These are phyloP conservation scores for Psammodynastes pulverulentus DNA, from an alignment of 2,113 vertebrate species.

Conservation along the genomic window DNA sequence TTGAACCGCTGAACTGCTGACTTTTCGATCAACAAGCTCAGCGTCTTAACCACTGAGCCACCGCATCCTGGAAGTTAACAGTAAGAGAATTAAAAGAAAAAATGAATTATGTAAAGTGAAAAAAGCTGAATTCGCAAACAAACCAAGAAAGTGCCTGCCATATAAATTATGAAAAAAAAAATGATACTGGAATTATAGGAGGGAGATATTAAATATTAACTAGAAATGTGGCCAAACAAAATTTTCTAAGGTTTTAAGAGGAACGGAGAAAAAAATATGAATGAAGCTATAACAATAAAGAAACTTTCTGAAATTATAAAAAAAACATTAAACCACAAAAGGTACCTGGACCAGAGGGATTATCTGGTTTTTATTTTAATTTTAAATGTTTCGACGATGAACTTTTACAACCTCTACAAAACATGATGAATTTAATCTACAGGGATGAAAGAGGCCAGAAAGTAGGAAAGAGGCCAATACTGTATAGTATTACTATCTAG, in stretches of 20 bases:
- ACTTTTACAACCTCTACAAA: not conserved
- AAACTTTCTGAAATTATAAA: not conserved
- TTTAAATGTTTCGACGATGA: not conserved
- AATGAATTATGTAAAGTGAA: not conserved
- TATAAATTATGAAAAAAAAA: not conserved
- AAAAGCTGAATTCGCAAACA: not conserved
- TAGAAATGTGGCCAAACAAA: not conserved
- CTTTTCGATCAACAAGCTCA: too few relatives aligned
- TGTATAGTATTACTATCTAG: not conserved
- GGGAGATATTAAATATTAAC: not conserved
- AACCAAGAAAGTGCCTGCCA: not conserved
- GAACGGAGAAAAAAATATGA: not conserved
- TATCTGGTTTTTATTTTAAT: not conserved
- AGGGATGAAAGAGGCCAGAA: not conserved
- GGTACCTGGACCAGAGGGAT: not conserved
- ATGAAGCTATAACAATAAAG: not conserved
- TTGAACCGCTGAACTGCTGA: too few relatives aligned
- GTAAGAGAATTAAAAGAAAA: not conserved
- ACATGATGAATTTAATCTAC: not conserved
- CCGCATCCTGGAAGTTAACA: too few relatives aligned
- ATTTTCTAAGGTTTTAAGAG: not conserved
- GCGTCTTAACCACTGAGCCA: too few relatives aligned
- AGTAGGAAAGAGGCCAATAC: not conserved
- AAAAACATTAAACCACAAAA: not conserved
- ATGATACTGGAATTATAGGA: not conserved